Conservation (phyloP, 2,113 vertebrate genomes). For the Pseudolaguvia tuberculata region DNA sequence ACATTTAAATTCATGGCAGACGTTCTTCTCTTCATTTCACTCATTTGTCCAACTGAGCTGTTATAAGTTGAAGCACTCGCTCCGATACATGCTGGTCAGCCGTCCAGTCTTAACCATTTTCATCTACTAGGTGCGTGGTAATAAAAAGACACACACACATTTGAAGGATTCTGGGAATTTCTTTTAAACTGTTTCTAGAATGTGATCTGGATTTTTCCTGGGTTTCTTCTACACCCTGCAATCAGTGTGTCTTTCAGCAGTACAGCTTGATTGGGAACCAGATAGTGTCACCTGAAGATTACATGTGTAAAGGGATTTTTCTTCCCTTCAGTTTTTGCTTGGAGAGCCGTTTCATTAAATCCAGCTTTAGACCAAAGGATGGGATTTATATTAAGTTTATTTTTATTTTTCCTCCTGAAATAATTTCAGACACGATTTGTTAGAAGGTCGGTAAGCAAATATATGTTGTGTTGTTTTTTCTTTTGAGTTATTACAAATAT, state of each 20-base stretch:
- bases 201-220: not conserved
- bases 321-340: not conserved
- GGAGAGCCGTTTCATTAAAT: not conserved
- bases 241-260: not conserved
- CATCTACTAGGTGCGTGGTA: not conserved
- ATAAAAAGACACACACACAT: not conserved
- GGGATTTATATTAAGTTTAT: not conserved
- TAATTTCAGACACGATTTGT: too few relatives aligned
- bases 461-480: too few relatives aligned
- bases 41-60: too few relatives aligned
- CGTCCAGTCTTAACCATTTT: too few relatives aligned
- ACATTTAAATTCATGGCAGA: too few relatives aligned
- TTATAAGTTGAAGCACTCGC: too few relatives aligned
- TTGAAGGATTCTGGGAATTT: not conserved
- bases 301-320: too few relatives aligned
- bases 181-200: not conserved
- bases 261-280: not conserved
- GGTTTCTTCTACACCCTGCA: not conserved
- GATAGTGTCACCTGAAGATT: not conserved
- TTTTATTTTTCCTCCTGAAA: not conserved
- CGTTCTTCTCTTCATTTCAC: too few relatives aligned
- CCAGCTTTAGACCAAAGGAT: too few relatives aligned
- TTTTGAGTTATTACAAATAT: too few relatives aligned
- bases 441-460: too few relatives aligned
- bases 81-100: too few relatives aligned